Conservation (phyloP, 2,113 vertebrate genomes). For the Dasyornis broadbenti region DNA sequence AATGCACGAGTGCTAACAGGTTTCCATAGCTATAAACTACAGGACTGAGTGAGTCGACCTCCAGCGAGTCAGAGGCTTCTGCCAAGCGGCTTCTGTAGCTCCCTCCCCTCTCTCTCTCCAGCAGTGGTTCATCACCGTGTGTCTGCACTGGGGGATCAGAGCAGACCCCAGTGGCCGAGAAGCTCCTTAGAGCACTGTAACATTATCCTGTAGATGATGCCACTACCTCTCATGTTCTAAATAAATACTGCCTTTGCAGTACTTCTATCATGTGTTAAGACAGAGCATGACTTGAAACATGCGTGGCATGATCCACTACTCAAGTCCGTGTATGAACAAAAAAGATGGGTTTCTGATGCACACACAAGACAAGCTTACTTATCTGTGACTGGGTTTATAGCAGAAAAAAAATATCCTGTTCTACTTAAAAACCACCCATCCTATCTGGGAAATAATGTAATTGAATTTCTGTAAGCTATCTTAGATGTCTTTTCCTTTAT, state of each 20-base stretch:
- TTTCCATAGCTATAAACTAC: background rate
- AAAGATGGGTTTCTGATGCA: background rate
- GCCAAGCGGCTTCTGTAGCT: background rate
- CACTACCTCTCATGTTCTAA: background rate
- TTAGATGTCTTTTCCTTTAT: background rate
- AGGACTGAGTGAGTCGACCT: background rate
- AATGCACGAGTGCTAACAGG: background rate
- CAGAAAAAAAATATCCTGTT: background rate
- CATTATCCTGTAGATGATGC: background rate
- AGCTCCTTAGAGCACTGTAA: background rate
- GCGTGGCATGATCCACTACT: background rate
- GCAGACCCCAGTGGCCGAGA: background rate
- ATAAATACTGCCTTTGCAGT: background rate
- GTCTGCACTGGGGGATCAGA: background rate
- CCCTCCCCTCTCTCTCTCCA: background rate
- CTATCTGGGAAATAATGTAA: background rate
- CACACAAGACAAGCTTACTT: background rate
- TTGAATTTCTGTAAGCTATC: background rate
- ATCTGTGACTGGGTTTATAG: background rate
- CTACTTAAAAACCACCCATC: background rate
- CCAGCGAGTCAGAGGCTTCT: background rate
- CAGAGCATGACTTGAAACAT: background rate
- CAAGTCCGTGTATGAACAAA: background rate
- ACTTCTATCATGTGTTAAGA: background rate
- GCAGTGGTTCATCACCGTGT: rapidly evolving